Percentiles rank a stretch among this genome's conserved stretches.
Evolutionary conservation across 2,888 invertebrate species (phyloP).

Genomic region (Tachina grossa): DNA sequence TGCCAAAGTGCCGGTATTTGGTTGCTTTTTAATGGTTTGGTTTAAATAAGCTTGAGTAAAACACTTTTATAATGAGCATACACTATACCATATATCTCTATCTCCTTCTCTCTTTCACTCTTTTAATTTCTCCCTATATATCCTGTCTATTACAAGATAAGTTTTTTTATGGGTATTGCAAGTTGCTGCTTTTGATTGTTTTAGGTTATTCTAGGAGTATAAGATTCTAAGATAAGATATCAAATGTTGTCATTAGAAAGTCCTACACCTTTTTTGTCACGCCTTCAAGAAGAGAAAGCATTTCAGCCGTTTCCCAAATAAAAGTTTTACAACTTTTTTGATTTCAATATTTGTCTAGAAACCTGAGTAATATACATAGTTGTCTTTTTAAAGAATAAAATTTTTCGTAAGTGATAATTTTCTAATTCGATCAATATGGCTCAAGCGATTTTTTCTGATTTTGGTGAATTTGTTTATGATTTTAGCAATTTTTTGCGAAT

Average conservation of each 20-base stretch:
- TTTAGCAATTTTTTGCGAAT: too few species aligned
- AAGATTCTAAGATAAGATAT: neutral
- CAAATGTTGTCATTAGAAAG: neutral
- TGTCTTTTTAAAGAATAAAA: too few species aligned
- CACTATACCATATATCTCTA: neutral
- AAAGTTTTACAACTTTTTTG: too few species aligned
- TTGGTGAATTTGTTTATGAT: too few species aligned
- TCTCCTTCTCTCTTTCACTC: neutral
- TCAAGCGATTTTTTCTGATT: too few species aligned
- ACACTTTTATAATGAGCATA: slow-evolving; percentile 13
- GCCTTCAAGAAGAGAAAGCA: too few species aligned
- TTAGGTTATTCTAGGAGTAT: neutral
- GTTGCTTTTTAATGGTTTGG: slow-evolving; percentile 43
- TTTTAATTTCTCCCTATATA: neutral
- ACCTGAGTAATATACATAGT: too few species aligned
- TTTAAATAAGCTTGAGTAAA: slow-evolving; percentile 25
- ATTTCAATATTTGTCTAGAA: too few species aligned
- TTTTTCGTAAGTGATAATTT: too few species aligned
- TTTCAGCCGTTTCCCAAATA: too few species aligned
- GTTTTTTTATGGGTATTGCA: neutral
- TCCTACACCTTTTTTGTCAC: too few species aligned
- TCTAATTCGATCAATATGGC: too few species aligned
- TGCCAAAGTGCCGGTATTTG: slow-evolving; percentile 52
- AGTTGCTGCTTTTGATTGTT: neutral
- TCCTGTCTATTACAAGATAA: neutral